These are phyloP conservation scores for Caranx ignobilis DNA, from an alignment of 2,113 vertebrate species.

Conservation along the genomic window DNA sequence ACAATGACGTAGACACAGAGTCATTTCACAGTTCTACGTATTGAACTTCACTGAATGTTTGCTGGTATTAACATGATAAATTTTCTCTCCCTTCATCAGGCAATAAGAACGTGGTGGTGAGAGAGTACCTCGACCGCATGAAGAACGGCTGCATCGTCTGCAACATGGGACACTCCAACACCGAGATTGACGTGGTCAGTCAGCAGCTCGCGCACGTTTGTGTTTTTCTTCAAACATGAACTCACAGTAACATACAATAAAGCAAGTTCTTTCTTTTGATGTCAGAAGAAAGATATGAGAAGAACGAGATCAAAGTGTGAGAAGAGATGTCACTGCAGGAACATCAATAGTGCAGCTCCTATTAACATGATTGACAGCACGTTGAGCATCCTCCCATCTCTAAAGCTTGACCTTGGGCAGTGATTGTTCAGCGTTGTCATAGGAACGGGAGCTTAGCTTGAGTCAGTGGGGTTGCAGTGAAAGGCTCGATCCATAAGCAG, in stretches of 20 bases:
- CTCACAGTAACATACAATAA: too few relatives aligned
- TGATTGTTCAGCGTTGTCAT: constrained; percentile 32
- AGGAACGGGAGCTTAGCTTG: constrained; percentile 10
- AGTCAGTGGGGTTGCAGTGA: not conserved
- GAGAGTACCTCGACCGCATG: constrained; percentile 97
- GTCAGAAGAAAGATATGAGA: not conserved
- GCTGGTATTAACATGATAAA: not conserved
- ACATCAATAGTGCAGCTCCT: not conserved
- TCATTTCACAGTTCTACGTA: not conserved
- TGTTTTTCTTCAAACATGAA: not conserved
- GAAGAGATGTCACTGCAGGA: not conserved
- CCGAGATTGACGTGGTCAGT: constrained; percentile 97
- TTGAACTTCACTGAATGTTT: not conserved
- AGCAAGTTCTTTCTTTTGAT: not conserved
- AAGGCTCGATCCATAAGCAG: not conserved
- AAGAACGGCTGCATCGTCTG: constrained; percentile 98
- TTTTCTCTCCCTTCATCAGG: constrained; percentile 78
- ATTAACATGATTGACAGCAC: not conserved
- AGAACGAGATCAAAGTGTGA: not conserved
- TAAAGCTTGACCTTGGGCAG: not conserved
- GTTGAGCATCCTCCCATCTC: not conserved
- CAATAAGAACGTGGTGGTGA: constrained; percentile 97
- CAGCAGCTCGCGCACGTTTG: not conserved
- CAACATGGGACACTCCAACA: constrained; percentile 99
- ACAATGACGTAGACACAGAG: not conserved